Evolutionary conservation across 2,113 vertebrate species (phyloP), one percentile per base, ranked within the genome.

Genomic region (Brachypodius melanocephalos): DNA sequence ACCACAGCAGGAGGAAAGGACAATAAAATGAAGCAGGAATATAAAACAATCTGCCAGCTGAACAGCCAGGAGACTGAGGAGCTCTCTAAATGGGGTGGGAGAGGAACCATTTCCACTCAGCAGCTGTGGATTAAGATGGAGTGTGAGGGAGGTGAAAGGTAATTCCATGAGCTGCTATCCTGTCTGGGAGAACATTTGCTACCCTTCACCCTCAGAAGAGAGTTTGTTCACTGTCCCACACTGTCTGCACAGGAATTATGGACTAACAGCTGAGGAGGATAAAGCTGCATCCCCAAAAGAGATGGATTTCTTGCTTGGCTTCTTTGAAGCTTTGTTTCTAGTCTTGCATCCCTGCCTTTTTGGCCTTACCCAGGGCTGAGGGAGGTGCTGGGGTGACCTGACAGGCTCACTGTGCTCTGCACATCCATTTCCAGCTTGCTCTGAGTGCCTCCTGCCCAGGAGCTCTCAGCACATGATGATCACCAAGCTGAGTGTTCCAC

Each of bases 1-100:
- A 81, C 65, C 77, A 51, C 76, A 71, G 87, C 76, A 67, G 91
- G 95, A 74, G 76, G 68, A 78, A 86, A 95, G 58, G 77, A 74
- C 86, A 89, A 86, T 66, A 71, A 77, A 84, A 92, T 69, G 15
- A 94, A 86, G 55, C 10, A 62, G 54, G 68, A 95, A 86, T 84
- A 67, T 69, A 49, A 92, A 95, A 22, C 54, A 83, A 84, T 31
- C 59, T 63, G 42, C 22, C 42, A 24, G 32, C 29, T 69, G 59
- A 46, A 58, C 7, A 74, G 20, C 8, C 58, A 76, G 71, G 43
- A 51, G n/a, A n/a, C 32, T 9, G 24, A 62, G 29, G 51, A 66
- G 15, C 31, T 83, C 46, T 68, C n/a, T 65, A 6, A 79, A 45
- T 20, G n/a, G 6, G 21, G 13, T 28, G 52, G 28, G 31, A 68